Conservation (phyloP, 2,797 vertebrate genomes). For the Lagocephalus sceleratus region DNA sequence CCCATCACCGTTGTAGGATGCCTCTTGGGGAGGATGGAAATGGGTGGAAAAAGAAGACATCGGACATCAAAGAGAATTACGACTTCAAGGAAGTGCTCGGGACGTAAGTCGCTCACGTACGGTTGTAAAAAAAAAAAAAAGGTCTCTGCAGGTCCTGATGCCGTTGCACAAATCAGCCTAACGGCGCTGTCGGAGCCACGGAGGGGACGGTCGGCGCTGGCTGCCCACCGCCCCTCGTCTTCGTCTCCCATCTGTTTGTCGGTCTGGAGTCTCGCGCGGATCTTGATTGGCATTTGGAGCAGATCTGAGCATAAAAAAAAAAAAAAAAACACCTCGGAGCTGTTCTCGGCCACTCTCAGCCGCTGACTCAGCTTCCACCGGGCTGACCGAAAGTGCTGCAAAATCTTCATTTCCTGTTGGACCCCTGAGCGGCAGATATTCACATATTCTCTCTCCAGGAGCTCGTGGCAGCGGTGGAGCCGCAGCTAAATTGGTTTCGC, state of each 20-base stretch:
- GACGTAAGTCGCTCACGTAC: constrained; percentile 69
- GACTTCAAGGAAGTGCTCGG: constrained; percentile 84
- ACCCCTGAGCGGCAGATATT: background rate
- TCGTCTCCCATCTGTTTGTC: background rate
- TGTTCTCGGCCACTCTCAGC: constrained; percentile 14
- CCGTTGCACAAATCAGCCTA: no score
- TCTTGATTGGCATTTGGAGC: constrained; percentile 23
- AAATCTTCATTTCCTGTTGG: background rate
- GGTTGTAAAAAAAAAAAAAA: no score
- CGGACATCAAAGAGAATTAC: constrained; percentile 81
- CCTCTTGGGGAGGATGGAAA: constrained; percentile 82
- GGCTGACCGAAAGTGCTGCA: constrained; percentile 2
- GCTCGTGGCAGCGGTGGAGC: no score
- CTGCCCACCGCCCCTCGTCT: background rate
- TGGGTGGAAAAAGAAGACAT: constrained; percentile 83
- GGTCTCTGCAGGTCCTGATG: no score
- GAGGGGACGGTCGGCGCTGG: no score
- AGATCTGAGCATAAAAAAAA: background rate
- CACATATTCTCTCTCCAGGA: background rate
- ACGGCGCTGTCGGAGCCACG: no score
- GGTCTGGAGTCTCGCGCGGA: constrained; percentile 6
- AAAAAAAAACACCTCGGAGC: no score
- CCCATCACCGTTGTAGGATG: constrained; percentile 72
- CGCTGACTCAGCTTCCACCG: constrained; percentile 30
- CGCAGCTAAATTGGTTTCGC: no score